Evolutionary conservation across 2,888 invertebrate genomes (phyloP), one percentile per base, ranked within the genome.

Genomic region (Drosophila anomelani): DNA sequence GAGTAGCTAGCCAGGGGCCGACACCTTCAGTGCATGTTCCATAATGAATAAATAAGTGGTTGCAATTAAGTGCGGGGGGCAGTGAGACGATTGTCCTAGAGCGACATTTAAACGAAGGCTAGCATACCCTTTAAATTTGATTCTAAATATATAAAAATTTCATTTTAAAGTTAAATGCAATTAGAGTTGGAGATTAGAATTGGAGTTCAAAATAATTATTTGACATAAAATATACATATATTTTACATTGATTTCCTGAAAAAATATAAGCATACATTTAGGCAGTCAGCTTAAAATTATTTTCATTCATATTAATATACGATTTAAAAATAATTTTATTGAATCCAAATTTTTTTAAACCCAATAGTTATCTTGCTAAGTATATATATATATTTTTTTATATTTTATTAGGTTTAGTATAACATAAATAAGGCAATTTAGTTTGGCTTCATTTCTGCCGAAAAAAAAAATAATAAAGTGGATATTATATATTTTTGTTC

Each of bases 1-100:
- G 90, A 92, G 93, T 92, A 81, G 62, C 53, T 58, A 41, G 15
- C n/a, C 29, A 26, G 29, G 12, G n/a, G 36, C 13, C 39, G 12
- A 41, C 41, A 55, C 49, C 41, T 49, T 46, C 29, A 34, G 49
- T 71, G 41, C 53, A 59, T 70, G 26, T 81, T 51, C 67, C 77
- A 75, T 75, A 68, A 86, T 86, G 66, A 20, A 78, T 75, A 74
- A 76, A 73, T 78, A 78, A 88, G 39, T 72, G 64, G 61, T 29
- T 58, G 73, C 81, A 88, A 83, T 85, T 84, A 88, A 60, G 41
- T 43, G 57, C n/a, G 20, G 39, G 43, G 9, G 54, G 23, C 39
- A 46, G 60, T 29, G 46, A 36, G 12, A 32, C 34, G 46, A 20
- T 38, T 53, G 17, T 29, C 57, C 38, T 5, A 23, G 1, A 15